Conservation (phyloP, 2,888 invertebrate species). For the Apamea monoglypha region DNA sequence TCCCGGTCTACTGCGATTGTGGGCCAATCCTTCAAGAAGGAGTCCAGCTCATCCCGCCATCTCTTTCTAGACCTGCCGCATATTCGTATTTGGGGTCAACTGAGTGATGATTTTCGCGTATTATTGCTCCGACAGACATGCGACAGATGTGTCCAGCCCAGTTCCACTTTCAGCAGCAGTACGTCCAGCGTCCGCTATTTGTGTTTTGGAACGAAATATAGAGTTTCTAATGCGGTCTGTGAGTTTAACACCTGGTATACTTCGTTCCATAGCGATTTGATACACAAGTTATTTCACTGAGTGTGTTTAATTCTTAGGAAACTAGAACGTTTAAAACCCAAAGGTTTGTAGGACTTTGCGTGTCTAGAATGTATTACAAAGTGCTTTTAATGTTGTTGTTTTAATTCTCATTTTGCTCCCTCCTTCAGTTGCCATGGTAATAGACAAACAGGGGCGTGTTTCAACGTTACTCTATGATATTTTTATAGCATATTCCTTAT, state of each 20-base stretch:
- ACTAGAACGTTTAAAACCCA: slow-evolving; percentile 10
- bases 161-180: not conserved
- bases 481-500: not conserved
- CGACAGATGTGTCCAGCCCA: not conserved
- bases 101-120: not conserved
- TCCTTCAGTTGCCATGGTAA: slow-evolving; percentile 33
- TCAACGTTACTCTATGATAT: slow-evolving; percentile 2
- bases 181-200: not conserved
- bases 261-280: not conserved
- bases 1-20: not conserved
- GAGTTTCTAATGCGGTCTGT: not conserved
- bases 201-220: not conserved
- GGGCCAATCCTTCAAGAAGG: not conserved
- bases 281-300: not conserved
- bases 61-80: not conserved
- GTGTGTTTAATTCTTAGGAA: slow-evolving; percentile 1
- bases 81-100: not conserved
- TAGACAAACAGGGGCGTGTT: slow-evolving; percentile 42
- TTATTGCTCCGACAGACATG: not conserved
- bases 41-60: not conserved
- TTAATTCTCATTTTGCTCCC: slow-evolving; percentile 37
- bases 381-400: slow-evolving; percentile 38
- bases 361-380: slow-evolving; percentile 30
- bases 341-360: slow-evolving; percentile 21
- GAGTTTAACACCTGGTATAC: not conserved